Evolutionary conservation across 1,140 invertebrate species (phyloP), one percentile per base, ranked within the genome.

Genomic region (Bradynema listronoti): DNA sequence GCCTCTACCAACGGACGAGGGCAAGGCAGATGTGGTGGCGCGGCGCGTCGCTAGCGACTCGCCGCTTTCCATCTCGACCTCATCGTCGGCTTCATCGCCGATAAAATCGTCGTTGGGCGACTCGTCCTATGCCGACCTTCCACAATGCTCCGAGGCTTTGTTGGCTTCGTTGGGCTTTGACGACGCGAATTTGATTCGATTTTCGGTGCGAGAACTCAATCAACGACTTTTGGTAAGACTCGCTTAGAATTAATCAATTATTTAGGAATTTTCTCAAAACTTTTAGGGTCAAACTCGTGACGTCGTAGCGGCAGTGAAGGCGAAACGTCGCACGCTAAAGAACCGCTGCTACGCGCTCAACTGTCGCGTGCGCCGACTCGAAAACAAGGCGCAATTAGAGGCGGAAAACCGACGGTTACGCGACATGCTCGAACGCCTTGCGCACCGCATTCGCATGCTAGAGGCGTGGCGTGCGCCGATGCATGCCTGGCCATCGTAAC

Each of bases 301-400:
- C 16, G 62, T 63, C 6, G 87, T 96, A 2, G 85, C 87, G 11
- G 84, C 87, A 39, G 80, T 97, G 58, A 98, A 98, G 82, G 91
- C 96, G 80, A 95, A 93, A 78, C 82, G 94, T 42, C 83, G 94
- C 63, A 98, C 94, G 7, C 82, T 99, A 22, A 99, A 98, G 82
- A 99, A 99, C 80, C 85, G 94, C 9, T 92, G 92, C 2, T 98
- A 99, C 81, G 94, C 94, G 30, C 91, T 97, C 76, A 98, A 95
- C 78, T 98, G 94, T 79, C 86, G 94, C 29, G 64, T 62, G 11
- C 22, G 72, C 36, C 34, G 74, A 24, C 30, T 78, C 19, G 64
- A 71, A 32, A 73, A 56, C 36, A 66, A 77, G 29, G 29, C 51
- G 14, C 71, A 78, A 45, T 29, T 77, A 30, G 70, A 77, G 41